Evolutionary conservation across 2,797 vertebrate species (phyloP), one percentile per base, ranked within the genome.

Genomic region (Adrianichthys oophorus): DNA sequence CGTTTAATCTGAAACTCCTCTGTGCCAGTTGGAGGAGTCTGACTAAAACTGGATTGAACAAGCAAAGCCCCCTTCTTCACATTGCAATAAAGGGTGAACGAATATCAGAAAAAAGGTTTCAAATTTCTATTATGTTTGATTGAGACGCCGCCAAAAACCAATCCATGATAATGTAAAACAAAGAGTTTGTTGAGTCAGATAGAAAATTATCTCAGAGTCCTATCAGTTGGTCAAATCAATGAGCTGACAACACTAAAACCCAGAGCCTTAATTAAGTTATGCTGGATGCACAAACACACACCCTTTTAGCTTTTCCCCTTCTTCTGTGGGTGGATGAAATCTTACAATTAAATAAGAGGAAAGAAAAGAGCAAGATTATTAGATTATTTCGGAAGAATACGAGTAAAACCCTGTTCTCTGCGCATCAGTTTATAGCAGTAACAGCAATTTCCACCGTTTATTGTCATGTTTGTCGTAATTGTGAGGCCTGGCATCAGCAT

Each of bases 301-400:
- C 76, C 83, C 80, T 77, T 74, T 78, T 81, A 71, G 74, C 74
- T 66, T 75, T 72, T 81, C 74, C 44, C 43, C 59, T 62, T 80
- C 63, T 89, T 83, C 65, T 80, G 86, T 85, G 88, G 82, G 82
- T 68, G 84, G 82, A 76, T 86, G 72, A 88, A 87, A 86, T 83
- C 69, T 73, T 79, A 59, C 85, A 89, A 90, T 89, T 75, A 82
- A 86, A 90, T 91, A 87, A 88, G 80, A 84, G 90, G 87, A 90
- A 87, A 87, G 89, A 77, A 84, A 85, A 87, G 79, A 82, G 76
- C 53, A 69, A 48, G 53, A 60, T 87, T 79, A 92, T 89, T 89
- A 65, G 83, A 91, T 92, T 88, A 90, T 63, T 72, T 44, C 65
- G 55, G 41, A 72, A 62, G 65, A 62, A 59, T 74, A 73, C 42